Conservation (phyloP, 2,113 vertebrate genomes). For the Gavia stellata region DNA sequence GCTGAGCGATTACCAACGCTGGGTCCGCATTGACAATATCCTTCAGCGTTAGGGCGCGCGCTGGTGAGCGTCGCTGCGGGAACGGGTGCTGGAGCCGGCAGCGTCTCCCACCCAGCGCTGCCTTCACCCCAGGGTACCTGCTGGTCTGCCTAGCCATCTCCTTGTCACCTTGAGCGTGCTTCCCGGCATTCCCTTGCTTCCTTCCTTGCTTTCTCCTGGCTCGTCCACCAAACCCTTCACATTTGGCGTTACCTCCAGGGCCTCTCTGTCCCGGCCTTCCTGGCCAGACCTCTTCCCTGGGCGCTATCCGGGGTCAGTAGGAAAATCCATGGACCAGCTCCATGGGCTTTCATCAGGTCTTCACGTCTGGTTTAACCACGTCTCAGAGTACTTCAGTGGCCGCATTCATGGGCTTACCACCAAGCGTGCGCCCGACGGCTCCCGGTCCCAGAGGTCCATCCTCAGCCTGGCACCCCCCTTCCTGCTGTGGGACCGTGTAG, state of each 20-base stretch:
- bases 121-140: neutral
- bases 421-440: fast-evolving
- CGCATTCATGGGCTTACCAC: fast-evolving
- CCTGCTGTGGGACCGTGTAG: fast-evolving
- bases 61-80: fast-evolving
- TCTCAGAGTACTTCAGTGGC: neutral
- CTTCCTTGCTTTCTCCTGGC: neutral
- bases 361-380: neutral
- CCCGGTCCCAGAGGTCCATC: fast-evolving
- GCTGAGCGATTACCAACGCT: neutral
- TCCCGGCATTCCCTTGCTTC: neutral
- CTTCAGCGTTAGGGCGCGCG: fast-evolving
- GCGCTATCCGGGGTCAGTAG: fast-evolving
- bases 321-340: neutral
- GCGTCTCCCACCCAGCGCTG: fast-evolving
- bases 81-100: fast-evolving
- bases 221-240: fast-evolving
- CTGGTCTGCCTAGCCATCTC: fast-evolving
- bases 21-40: neutral
- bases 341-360: fast-evolving
- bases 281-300: neutral
- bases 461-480: neutral
- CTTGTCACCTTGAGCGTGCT: neutral
- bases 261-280: neutral
- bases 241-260: fast-evolving